phyloP scores from a whole-genome alignment of 1,140 invertebrate species.

The Dinoponera quadriceps region DNA sequence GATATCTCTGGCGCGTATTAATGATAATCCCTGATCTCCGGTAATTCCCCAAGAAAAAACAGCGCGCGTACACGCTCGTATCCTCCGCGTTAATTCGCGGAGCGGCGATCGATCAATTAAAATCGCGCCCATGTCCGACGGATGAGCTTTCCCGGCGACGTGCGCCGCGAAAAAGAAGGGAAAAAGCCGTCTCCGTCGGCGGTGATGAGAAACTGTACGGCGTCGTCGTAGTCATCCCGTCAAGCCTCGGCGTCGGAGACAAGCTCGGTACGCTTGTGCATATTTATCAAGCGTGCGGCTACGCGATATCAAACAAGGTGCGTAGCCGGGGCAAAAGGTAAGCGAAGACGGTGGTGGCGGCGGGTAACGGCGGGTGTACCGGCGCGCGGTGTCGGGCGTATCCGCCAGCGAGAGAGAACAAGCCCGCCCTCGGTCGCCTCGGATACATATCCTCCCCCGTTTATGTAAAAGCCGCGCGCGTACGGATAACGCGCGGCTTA shows the following conservation, averaged over 20 bases:
- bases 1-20: background rate
- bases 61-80: background rate
- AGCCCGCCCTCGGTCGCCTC: constrained; percentile 51
- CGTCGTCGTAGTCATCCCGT: constrained; percentile 13
- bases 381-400: constrained; percentile 48
- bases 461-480: constrained; percentile 58
- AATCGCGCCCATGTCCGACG: background rate
- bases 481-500: constrained; percentile 49
- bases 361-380: background rate
- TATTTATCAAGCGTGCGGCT: constrained; percentile 54
- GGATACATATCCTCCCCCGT: constrained; percentile 58
- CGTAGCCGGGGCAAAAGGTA: constrained; percentile 47
- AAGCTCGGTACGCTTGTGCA: constrained; percentile 57
- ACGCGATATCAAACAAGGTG: constrained; percentile 58
- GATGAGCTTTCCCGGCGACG: constrained; percentile 33
- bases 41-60: no score
- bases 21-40: background rate
- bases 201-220: constrained; percentile 32
- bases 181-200: constrained; percentile 13
- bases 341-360: constrained; percentile 45
- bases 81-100: background rate
- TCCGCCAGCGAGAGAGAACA: constrained; percentile 52
- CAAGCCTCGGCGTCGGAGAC: constrained; percentile 22
- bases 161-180: constrained; percentile 34
- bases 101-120: constrained; percentile 18